Evolutionary conservation across 2,797 vertebrate species (phyloP).

Genomic region (Pseudochromis fuscus): DNA sequence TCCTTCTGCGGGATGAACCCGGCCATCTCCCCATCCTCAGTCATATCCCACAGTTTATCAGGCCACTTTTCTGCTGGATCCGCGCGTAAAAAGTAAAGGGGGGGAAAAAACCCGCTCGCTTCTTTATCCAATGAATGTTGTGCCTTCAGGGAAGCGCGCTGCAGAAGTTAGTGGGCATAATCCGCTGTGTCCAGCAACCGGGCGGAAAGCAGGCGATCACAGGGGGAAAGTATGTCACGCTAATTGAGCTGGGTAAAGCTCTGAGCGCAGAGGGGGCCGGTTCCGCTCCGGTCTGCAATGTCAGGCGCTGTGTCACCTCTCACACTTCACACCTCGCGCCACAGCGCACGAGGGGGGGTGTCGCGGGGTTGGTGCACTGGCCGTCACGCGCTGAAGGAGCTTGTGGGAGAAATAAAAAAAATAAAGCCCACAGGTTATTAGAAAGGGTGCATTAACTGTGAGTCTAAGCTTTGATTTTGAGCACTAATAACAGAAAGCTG

Average conservation of each 20-base stretch:
- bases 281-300: conserved; percentile 54
- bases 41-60: conserved; percentile 63
- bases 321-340: conserved; percentile 8
- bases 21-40: conserved; percentile 52
- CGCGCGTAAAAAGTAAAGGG: neutral
- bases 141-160: conserved; percentile 35
- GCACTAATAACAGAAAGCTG: conserved; percentile 15
- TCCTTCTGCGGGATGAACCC: conserved; percentile 90
- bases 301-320: conserved; percentile 51
- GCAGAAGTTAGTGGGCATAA: conserved; percentile 52
- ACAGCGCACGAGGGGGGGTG: neutral
- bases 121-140: conserved; percentile 26
- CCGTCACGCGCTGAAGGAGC: neutral
- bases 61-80: conserved; percentile 10
- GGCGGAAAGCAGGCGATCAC: conserved; percentile 55
- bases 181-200: conserved; percentile 49
- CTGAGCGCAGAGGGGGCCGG: conserved; percentile 20
- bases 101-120: neutral
- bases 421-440: neutral
- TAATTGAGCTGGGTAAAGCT: conserved; percentile 76
- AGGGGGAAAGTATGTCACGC: conserved; percentile 73
- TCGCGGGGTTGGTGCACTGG: neutral
- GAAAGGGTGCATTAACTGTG: conserved; percentile 2
- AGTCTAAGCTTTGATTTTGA: conserved; percentile 38
- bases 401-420: conserved; percentile 1